Evolutionary conservation across 2,888 invertebrate species (phyloP), one percentile per base, ranked within the genome.

Genomic region (Drosophila limbata): DNA sequence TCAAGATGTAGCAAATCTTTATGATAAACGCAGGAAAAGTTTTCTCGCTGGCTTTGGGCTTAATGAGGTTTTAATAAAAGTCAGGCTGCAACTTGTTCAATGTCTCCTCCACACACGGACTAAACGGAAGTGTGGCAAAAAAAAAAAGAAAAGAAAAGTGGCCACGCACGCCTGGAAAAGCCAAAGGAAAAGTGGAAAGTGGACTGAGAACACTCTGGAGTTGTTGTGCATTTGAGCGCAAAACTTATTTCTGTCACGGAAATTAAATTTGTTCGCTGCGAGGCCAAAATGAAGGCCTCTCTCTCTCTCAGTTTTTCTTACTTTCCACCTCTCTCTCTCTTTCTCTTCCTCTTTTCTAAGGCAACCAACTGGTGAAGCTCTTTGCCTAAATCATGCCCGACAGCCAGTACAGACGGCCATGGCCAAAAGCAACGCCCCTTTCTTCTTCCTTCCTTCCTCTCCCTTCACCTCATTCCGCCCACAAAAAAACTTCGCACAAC

Each of bases 31-130:
- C 17, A 8, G 67, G 40, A 15, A 87, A 83, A 89, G 72, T 89
- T 89, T 89, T 79, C 48, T 31, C 50, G 68, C 65, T 69, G 64
- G 64, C 88, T 81, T 86, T 67, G 69, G 65, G 66, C 87, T 81
- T 88, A 86, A 86, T 86, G 84, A 86, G 86, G 84, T 89, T 89
- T 86, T 86, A 88, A 89, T 86, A 86, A 86, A 88, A 88, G 84
- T 89, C 88, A 77, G 84, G 81, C 68, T 77, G 66, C 67, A 72
- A 63, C 72, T 69, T 68, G 65, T 55, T 64, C 66, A 71, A 52
- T 64, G 52, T 62, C 28, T 21, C 65, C 42, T 53, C 45, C 25
- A 15, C 48, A 48, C 45, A 39, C 17, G 45, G 25, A 17, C 44
- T 31, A 33, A 45, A 35, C 47, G 63, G 44, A 37, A 45, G 44